A percentile compares a stretch with the other conserved stretches of the same genome.
Conservation (phyloP, 2,113 vertebrate species). For the Dasyprocta punctata region DNA sequence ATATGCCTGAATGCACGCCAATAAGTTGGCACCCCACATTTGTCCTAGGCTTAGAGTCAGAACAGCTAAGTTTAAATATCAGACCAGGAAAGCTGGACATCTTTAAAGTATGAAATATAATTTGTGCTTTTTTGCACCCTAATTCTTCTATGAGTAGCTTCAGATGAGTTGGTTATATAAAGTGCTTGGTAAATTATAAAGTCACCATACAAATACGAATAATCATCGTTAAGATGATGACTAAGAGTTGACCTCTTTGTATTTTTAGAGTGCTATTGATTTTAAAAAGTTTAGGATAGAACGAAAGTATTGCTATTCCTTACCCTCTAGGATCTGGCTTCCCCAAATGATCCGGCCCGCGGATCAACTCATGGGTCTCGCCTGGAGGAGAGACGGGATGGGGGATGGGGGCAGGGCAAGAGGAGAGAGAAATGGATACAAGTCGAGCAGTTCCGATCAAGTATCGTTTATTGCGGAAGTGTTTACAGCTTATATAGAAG, state of each 20-base stretch:
- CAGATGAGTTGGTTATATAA: neutral
- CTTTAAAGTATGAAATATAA: neutral
- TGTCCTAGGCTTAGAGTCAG: neutral
- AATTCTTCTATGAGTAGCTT: neutral
- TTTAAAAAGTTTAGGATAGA: neutral
- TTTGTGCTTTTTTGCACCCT: neutral
- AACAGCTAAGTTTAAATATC: neutral
- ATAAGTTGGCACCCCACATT: neutral
- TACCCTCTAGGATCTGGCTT: constrained; percentile 11
- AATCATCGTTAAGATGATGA: neutral
- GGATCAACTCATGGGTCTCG: no score
- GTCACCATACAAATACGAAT: neutral
- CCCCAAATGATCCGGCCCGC: no score
- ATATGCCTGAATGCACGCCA: neutral
- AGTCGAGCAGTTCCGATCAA: no score
- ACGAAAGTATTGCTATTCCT: neutral
- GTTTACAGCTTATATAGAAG: no score
- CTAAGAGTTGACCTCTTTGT: neutral
- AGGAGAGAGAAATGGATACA: no score
- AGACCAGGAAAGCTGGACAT: neutral
- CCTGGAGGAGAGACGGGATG: no score
- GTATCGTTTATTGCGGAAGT: no score
- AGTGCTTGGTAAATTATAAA: neutral
- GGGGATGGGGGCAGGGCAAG: no score
- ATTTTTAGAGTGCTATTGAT: neutral